phyloP scores from a whole-genome alignment of 2,888 invertebrate species.

The Phortica okadai region DNA sequence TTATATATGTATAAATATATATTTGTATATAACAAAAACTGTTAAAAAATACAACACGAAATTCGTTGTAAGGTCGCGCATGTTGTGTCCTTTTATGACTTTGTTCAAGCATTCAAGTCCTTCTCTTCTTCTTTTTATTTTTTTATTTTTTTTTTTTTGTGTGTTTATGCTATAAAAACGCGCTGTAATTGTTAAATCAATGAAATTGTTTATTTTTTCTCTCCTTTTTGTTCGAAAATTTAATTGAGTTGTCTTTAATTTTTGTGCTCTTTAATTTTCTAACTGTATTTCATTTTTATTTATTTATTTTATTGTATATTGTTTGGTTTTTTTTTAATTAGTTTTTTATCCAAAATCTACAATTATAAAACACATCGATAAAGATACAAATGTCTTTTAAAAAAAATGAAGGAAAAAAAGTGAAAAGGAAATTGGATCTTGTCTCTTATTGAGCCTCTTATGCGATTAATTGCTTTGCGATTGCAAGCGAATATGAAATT shows the following conservation, averaged over 20 bases:
- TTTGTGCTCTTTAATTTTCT: background rate
- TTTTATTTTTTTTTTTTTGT: constrained; percentile 9
- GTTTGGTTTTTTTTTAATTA: background rate
- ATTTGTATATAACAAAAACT: constrained; percentile 17
- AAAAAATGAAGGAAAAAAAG: background rate
- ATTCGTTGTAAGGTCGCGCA: constrained; percentile 41
- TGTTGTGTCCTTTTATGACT: constrained; percentile 14
- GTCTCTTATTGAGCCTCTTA: background rate
- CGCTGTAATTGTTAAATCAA: constrained; percentile 39
- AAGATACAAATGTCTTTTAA: background rate
- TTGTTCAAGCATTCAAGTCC: background rate
- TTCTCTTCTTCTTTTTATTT: background rate
- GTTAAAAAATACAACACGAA: constrained; percentile 27
- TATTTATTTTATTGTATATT: background rate
- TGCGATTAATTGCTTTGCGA: constrained; percentile 50
- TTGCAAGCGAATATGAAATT: background rate
- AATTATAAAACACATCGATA: background rate
- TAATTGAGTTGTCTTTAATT: background rate
- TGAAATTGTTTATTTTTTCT: constrained; percentile 23
- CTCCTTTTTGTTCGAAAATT: background rate
- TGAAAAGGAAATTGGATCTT: background rate
- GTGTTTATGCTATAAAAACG: background rate
- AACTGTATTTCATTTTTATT: background rate
- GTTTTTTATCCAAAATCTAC: background rate
- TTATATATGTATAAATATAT: constrained; percentile 1